Percentiles rank a stretch among this genome's conserved stretches.
Conservation (phyloP, 1,140 invertebrate species). For the Colletes gigas region DNA sequence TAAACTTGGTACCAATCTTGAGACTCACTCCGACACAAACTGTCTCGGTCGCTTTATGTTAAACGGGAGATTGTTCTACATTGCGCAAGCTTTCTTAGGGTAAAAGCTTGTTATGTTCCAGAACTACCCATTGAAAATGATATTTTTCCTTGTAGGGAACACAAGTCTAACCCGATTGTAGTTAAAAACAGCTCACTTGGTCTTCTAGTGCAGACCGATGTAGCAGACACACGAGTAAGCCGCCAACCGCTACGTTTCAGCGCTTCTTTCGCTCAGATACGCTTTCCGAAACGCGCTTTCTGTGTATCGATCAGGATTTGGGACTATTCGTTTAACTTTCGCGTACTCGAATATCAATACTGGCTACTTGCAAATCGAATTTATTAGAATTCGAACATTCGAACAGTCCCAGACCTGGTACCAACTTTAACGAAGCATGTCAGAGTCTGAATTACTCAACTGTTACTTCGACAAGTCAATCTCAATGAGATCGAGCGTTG, state of each 20-base stretch:
- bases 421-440: slow-evolving; percentile 31
- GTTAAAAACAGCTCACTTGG: slow-evolving; percentile 64
- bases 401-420: too few species aligned
- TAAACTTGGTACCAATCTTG: neutral
- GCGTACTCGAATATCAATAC: too few species aligned
- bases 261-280: slow-evolving; percentile 51
- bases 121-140: slow-evolving; percentile 43
- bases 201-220: slow-evolving; percentile 63
- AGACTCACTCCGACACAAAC: neutral
- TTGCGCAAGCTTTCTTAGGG: slow-evolving; percentile 17
- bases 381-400: too few species aligned
- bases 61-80: neutral
- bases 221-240: slow-evolving; percentile 67
- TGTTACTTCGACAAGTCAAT: neutral
- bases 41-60: neutral
- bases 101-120: slow-evolving; percentile 17
- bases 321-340: too few species aligned
- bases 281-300: slow-evolving; percentile 50
- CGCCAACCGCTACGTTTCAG: slow-evolving; percentile 50
- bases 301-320: slow-evolving; percentile 8
- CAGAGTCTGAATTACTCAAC: slow-evolving; percentile 7
- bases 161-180: slow-evolving; percentile 69
- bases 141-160: slow-evolving; percentile 69
- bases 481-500: neutral
- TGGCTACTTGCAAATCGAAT: too few species aligned